Base-by-base conservation (phyloP, 2,797 vertebrate species). In the Stomatorhinus walkeri region DNA sequence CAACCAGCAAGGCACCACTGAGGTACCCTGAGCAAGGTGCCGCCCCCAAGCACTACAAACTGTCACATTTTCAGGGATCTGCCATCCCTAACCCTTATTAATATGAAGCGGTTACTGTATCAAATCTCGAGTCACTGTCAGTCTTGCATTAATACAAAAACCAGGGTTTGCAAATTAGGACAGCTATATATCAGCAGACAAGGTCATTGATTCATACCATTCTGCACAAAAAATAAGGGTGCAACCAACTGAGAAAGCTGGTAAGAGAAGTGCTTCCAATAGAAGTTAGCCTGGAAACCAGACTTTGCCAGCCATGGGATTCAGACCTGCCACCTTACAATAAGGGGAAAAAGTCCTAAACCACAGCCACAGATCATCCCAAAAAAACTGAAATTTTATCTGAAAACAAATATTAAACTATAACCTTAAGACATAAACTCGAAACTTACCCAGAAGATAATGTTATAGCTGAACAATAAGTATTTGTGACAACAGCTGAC, bases 401-500 rank as follows among this genome's bases (percentile, higher is more conserved):
- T 43, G 32, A 43, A 79, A 79, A 79, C 72, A 79, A 79, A n/a
- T 79, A n/a, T 43, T 43, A 19, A 79, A 79, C 43, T 46, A 46
- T 40, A 43, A 43, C 72, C 36, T 79, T 79, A 79, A 79, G 2
- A 14, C 36, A 19, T 46, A n/a, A 79, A n/a, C 32, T 36, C 19
- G 22, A 16, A 46, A 96, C 97, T 98, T 92, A 99, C 98, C 98
- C 98, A 99, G 92, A 99, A 99, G 91, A 98, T 91, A 90, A 99
- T 97, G 93, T 99, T 99, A 94, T 99, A 99, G 93, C 97, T 98
- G 94, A 99, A 99, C 91, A 99, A 98, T 14, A 99, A 95, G 91
- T 99, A 99, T 91, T 99, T 99, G 93, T 97, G 98, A 94, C 97
- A 99, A 94, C 97, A 99, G 96, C 97, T 98, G 94, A 99, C 97